A percentile compares a stretch with the other conserved stretches of the same genome.
phyloP scores from a whole-genome alignment of 2,888 invertebrate species.

The Lampropteryx suffumata region DNA sequence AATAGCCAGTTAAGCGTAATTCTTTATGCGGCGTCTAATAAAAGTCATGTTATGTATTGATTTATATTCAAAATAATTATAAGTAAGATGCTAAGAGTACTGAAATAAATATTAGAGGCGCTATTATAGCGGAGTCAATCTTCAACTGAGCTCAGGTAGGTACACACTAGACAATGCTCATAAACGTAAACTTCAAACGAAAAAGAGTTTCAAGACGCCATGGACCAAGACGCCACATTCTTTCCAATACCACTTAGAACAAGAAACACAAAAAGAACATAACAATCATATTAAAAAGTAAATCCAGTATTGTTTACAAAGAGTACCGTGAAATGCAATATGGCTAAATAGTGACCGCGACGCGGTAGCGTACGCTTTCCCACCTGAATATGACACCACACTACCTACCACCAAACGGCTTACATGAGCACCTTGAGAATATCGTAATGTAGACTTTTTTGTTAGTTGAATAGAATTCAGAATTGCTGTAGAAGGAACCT shows the following conservation, averaged over 20 bases:
- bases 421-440: slow-evolving; percentile 45
- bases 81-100: too few relatives aligned
- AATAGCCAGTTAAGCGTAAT: too few relatives aligned
- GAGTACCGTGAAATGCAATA: slow-evolving; percentile 73
- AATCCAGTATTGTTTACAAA: slow-evolving; percentile 68
- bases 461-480: slow-evolving; percentile 58
- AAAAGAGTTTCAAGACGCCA: too few relatives aligned
- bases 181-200: too few relatives aligned
- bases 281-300: slow-evolving; percentile 52
- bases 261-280: slow-evolving; percentile 32
- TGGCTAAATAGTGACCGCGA: slow-evolving; percentile 73
- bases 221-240: slow-evolving; percentile 4
- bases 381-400: slow-evolving; percentile 79
- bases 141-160: too few relatives aligned
- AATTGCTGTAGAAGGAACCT: slow-evolving; percentile 48
- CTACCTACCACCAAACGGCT: slow-evolving; percentile 53
- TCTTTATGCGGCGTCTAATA: too few relatives aligned
- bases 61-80: too few relatives aligned
- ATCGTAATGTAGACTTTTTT: slow-evolving; percentile 51
- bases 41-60: too few relatives aligned
- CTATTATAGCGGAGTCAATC: too few relatives aligned
- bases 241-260: slow-evolving; percentile 12
- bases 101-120: too few relatives aligned
- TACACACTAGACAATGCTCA: too few relatives aligned
- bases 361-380: slow-evolving; percentile 81